Evolutionary conservation across 2,797 vertebrate species (phyloP).

Genomic region (Coregonus suidteri): DNA sequence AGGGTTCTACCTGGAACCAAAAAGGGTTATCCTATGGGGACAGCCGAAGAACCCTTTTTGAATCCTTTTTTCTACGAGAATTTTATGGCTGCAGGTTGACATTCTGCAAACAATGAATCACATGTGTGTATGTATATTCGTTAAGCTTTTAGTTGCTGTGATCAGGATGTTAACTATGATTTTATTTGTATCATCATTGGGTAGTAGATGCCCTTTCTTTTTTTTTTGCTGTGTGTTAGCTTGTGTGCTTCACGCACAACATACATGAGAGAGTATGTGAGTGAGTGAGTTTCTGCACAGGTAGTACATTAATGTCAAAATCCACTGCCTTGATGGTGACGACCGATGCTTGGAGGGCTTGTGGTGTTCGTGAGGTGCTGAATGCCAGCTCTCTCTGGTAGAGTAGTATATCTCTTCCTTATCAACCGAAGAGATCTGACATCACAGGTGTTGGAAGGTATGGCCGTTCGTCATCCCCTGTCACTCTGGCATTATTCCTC

Average conservation of each 20-base stretch:
- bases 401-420: conserved; percentile 48
- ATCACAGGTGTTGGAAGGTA: conserved; percentile 78
- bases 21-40: too few species aligned
- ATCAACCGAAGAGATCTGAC: conserved; percentile 74
- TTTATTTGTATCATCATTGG: background rate
- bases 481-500: conserved; percentile 47
- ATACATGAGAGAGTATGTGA: background rate
- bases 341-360: conserved; percentile 18
- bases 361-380: conserved; percentile 4
- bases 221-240: background rate
- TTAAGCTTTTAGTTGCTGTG: too few species aligned
- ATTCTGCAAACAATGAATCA: background rate
- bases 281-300: conserved; percentile 22
- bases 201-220: background rate
- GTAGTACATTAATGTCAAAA: conserved; percentile 39
- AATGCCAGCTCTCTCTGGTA: conserved; percentile 15
- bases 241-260: background rate
- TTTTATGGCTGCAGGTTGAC: background rate
- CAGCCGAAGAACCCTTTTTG: too few species aligned
- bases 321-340: background rate
- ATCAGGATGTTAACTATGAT: background rate
- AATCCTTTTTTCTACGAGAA: too few species aligned
- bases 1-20: too few species aligned
- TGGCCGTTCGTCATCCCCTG: conserved; percentile 63
- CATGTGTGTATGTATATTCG: too few species aligned